A percentile compares a stretch with the other conserved stretches of the same genome.
Evolutionary conservation across 2,113 vertebrate species (phyloP).

Genomic region (Porphyrio hochstetteri): DNA sequence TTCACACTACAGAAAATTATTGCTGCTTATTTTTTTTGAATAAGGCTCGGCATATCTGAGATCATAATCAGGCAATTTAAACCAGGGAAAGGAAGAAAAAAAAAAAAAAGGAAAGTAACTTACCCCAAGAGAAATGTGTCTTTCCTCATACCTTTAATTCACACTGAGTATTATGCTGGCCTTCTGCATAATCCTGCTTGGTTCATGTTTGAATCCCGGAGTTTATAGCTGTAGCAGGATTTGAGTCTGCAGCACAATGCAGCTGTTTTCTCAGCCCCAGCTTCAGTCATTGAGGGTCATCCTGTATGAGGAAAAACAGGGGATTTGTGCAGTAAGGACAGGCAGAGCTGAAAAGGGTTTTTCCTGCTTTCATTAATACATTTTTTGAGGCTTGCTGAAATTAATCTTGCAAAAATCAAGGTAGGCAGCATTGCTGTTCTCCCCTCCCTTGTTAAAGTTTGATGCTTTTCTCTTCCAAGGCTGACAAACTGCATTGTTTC

Average conservation of each 20-base stretch:
- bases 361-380: background rate
- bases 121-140: background rate
- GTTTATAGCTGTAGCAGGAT: constrained; percentile 49
- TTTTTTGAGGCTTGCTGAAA: background rate
- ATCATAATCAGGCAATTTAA: background rate
- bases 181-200: constrained; percentile 35
- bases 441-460: background rate
- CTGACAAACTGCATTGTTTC: background rate
- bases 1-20: background rate
- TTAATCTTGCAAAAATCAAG: background rate
- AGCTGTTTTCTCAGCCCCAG: constrained; percentile 70
- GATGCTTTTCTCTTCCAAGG: background rate
- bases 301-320: constrained; percentile 6
- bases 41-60: background rate
- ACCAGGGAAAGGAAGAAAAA: background rate
- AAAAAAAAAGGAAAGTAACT: background rate
- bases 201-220: constrained; percentile 48
- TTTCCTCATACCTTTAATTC: constrained; percentile 29
- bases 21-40: background rate
- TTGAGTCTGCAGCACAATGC: constrained; percentile 77
- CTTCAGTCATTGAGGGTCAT: constrained; percentile 51
- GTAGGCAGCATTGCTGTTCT: background rate
- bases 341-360: background rate
- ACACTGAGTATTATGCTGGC: background rate
- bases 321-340: constrained; percentile 34